Conservation (phyloP, 30 jellyfish, hydroid and myxozoan species). For the Mastigias papua region DNA sequence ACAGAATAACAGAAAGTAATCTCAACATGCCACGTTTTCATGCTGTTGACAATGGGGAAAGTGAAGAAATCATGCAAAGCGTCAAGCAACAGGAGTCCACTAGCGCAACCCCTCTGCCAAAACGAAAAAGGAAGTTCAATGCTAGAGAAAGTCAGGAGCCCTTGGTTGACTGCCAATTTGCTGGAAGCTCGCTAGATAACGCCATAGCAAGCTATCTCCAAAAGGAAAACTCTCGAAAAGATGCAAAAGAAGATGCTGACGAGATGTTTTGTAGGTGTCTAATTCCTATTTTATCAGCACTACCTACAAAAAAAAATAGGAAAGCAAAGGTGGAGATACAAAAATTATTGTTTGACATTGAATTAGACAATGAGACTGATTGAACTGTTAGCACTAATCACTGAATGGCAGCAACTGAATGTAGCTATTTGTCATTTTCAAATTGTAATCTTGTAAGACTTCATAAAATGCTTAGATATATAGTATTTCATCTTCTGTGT, state of each 20-base stretch:
- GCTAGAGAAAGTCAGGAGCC: not conserved
- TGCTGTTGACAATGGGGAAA: too few relatives aligned
- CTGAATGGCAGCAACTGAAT: too few relatives aligned
- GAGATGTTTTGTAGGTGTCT: not conserved
- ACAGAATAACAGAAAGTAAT: constrained; percentile 12
- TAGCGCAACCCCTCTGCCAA: not conserved
- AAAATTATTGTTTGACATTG: constrained; percentile 1
- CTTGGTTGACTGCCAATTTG: not conserved
- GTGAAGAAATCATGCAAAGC: too few relatives aligned
- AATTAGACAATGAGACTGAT: not conserved
- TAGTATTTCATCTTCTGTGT: not conserved
- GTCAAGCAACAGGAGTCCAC: too few relatives aligned
- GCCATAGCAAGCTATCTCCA: not conserved
- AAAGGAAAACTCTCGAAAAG: not conserved
- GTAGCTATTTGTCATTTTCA: too few relatives aligned
- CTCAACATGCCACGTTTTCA: too few relatives aligned
- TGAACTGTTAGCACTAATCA: too few relatives aligned
- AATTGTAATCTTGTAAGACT: too few relatives aligned
- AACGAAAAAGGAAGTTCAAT: not conserved
- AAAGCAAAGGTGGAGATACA: constrained; percentile 23
- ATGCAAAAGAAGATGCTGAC: not conserved
- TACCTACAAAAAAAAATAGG: constrained; percentile 20
- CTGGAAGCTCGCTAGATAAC: not conserved
- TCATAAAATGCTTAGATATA: not conserved
- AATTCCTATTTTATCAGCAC: constrained; percentile 7